Evolutionary conservation across 2,113 vertebrate genomes (phyloP).

Genomic region (Scophthalmus maximus): DNA sequence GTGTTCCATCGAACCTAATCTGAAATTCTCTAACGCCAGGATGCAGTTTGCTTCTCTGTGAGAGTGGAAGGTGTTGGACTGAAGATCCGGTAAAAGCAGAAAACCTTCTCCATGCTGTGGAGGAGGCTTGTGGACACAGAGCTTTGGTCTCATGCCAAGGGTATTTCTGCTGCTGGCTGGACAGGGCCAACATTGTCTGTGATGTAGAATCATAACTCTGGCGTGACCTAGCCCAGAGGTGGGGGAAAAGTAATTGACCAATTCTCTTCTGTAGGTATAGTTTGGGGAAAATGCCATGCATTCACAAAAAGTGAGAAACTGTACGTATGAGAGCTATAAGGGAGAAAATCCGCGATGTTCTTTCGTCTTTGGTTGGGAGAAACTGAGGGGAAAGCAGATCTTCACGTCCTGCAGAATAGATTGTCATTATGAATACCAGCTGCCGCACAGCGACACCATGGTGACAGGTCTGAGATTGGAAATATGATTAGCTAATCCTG

Average conservation of each 20-base stretch:
- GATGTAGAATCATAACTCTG: slow-evolving; percentile 36
- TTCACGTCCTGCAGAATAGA: slow-evolving; percentile 50
- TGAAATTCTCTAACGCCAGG: background rate
- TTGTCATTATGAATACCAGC: slow-evolving; percentile 66
- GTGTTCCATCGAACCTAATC: slow-evolving; percentile 10
- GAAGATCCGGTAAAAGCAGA: slow-evolving; percentile 2
- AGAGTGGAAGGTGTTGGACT: slow-evolving; percentile 23
- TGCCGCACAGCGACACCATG: slow-evolving; percentile 54
- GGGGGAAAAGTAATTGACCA: slow-evolving; percentile 2
- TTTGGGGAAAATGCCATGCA: background rate
- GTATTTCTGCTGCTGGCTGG: slow-evolving; percentile 47
- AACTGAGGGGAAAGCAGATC: slow-evolving; percentile 36
- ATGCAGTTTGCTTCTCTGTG: background rate
- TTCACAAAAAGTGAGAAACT: background rate
- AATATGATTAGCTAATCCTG: slow-evolving; percentile 80
- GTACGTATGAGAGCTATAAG: background rate
- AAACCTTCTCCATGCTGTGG: slow-evolving; percentile 23
- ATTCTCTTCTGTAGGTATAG: background rate
- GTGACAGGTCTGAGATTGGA: slow-evolving; percentile 78
- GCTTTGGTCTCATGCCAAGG: slow-evolving; percentile 25
- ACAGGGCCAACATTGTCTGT: slow-evolving; percentile 28
- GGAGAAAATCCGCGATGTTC: slow-evolving; percentile 18
- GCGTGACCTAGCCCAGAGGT: slow-evolving; percentile 33
- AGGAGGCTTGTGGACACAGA: slow-evolving; percentile 39
- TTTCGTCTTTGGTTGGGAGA: slow-evolving; percentile 33